Percentiles rank a stretch among this genome's conserved stretches.
Conservation (phyloP, 1,140 invertebrate genomes). For the Drosophila yakuba region DNA sequence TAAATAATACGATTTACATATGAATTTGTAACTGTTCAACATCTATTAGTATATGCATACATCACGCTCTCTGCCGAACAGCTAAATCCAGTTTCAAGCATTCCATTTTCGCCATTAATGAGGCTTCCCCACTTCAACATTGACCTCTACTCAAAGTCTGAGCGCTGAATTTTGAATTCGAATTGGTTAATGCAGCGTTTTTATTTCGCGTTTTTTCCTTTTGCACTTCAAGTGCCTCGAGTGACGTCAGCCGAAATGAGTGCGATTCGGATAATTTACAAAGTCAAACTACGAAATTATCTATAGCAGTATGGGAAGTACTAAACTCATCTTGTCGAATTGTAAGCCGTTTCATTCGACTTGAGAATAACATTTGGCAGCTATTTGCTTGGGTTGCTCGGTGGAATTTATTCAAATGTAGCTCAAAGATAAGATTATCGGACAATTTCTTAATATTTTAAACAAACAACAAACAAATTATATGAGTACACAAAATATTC, state of each 20-base stretch:
- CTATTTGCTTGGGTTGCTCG: not conserved
- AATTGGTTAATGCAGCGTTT: slow-evolving; percentile 49
- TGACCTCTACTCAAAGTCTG: slow-evolving; percentile 71
- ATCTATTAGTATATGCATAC: slow-evolving; percentile 29
- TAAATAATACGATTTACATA: slow-evolving; percentile 69
- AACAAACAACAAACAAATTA: too few relatives aligned
- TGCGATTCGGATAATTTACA: slow-evolving; percentile 16
- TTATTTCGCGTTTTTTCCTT: slow-evolving; percentile 23
- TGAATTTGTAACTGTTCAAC: slow-evolving; percentile 41
- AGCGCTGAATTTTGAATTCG: slow-evolving; percentile 51
- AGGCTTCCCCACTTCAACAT: slow-evolving; percentile 38
- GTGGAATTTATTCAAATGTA: too few relatives aligned
- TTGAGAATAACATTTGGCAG: not conserved
- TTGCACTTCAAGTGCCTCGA: slow-evolving; percentile 57
- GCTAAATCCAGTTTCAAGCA: slow-evolving; percentile 29
- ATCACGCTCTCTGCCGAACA: slow-evolving; percentile 33
- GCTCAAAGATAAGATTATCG: too few relatives aligned
- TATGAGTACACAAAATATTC: too few relatives aligned
- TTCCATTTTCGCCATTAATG: slow-evolving; percentile 26
- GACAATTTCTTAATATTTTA: too few relatives aligned
- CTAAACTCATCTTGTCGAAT: not conserved
- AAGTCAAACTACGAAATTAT: slow-evolving; percentile 3
- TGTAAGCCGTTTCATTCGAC: not conserved
- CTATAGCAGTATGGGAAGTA: not conserved
- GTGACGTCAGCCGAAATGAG: slow-evolving; percentile 48